Evolutionary conservation across 2,797 vertebrate genomes (phyloP).

Genomic region (Brachyrhaphis roseni): DNA sequence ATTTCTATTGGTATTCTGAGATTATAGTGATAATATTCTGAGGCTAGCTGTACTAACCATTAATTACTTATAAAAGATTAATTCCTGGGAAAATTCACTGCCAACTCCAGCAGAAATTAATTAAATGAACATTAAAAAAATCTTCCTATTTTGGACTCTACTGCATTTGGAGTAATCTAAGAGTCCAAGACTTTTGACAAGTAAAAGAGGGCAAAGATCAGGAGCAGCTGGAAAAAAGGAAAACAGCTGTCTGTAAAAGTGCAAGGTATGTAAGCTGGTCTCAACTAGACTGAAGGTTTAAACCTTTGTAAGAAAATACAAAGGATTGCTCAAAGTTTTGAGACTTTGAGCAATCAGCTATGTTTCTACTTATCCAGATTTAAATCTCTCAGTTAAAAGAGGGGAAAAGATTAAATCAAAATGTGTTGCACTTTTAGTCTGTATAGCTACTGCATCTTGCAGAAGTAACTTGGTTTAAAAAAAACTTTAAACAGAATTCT

Average conservation of each 20-base stretch:
- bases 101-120: neutral
- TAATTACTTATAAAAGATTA: neutral
- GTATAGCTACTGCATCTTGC: neutral
- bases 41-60: neutral
- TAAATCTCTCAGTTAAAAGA: neutral
- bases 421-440: neutral
- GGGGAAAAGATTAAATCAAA: neutral
- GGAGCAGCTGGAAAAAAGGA: neutral
- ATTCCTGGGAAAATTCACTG: neutral
- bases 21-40: slow-evolving; percentile 8
- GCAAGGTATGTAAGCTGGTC: neutral
- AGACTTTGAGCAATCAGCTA: neutral
- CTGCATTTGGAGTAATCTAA: neutral
- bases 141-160: neutral
- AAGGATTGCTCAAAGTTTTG: neutral
- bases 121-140: neutral
- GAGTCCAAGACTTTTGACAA: neutral
- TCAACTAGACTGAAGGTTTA: neutral
- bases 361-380: neutral
- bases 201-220: neutral
- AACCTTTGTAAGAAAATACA: neutral
- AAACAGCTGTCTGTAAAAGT: neutral
- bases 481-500: slow-evolving; percentile 20
- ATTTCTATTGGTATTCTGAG: slow-evolving; percentile 68
- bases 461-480: neutral